These are phyloP conservation scores for Myotis planiceps DNA, from an alignment of 2,797 vertebrate species.

Conservation along the genomic window DNA sequence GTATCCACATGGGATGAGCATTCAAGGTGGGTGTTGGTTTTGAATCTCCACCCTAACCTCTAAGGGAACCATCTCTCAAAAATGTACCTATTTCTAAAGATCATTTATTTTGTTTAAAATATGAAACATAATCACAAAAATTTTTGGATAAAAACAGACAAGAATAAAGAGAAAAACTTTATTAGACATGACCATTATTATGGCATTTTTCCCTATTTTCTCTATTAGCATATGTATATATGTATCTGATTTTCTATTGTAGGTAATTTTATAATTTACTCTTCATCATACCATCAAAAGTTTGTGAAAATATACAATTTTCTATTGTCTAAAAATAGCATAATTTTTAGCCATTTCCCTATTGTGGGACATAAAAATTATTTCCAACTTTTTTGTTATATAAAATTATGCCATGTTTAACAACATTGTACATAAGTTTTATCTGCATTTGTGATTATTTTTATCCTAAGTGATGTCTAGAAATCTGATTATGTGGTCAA, in stretches of 20 bases:
- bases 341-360: neutral
- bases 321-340: neutral
- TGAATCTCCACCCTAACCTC: neutral
- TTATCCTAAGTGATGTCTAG: neutral
- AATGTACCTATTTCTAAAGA: neutral
- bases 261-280: neutral
- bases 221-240: neutral
- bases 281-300: neutral
- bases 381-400: neutral
- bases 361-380: neutral
- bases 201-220: neutral
- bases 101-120: neutral
- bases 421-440: neutral
- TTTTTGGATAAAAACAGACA: neutral
- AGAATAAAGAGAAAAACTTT: neutral
- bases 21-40: neutral
- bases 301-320: neutral
- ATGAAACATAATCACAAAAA: neutral
- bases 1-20: fast-evolving
- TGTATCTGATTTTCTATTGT: neutral
- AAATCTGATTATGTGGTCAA: neutral
- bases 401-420: neutral
- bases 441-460: neutral
- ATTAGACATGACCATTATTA: neutral
- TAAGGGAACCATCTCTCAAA: neutral